These are phyloP conservation scores for Pelosia muscerda DNA, from an alignment of 2,888 invertebrate genomes.

Conservation along the genomic window DNA sequence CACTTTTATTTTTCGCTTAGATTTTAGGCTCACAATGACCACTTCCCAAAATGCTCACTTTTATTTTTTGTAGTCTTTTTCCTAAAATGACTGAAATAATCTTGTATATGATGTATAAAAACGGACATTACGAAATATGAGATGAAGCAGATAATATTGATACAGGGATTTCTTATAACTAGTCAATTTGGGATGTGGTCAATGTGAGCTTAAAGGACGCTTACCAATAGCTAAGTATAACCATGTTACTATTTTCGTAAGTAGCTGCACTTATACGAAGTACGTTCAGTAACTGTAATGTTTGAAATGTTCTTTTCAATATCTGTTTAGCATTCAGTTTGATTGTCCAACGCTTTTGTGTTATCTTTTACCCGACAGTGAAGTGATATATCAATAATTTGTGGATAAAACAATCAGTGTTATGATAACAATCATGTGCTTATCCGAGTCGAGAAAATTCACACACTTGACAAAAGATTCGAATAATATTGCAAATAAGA, in stretches of 20 bases:
- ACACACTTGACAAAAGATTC: conserved; percentile 12
- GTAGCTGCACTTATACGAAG: too few relatives aligned
- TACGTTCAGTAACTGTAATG: not conserved
- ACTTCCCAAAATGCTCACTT: too few relatives aligned
- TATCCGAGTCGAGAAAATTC: conserved; percentile 1
- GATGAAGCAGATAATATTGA: too few relatives aligned
- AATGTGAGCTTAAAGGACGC: not conserved
- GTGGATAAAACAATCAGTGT: not conserved
- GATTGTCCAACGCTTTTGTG: not conserved
- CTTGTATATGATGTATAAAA: too few relatives aligned
- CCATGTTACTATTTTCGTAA: too few relatives aligned
- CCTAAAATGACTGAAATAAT: too few relatives aligned
- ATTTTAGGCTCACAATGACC: too few relatives aligned
- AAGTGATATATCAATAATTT: not conserved
- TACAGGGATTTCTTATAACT: too few relatives aligned
- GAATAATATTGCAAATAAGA: conserved; percentile 9
- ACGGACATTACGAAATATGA: too few relatives aligned
- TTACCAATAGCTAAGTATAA: not conserved
- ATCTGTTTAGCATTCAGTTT: not conserved
- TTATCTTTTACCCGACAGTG: not conserved
- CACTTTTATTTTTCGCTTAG: too few relatives aligned
- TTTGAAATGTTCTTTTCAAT: not conserved
- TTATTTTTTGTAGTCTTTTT: too few relatives aligned
- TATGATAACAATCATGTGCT: conserved; percentile 1
- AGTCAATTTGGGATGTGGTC: too few relatives aligned